A percentile compares a stretch with the other conserved stretches of the same genome.
Conservation (phyloP, 2,888 invertebrate genomes). For the Xanthorhoe designata region DNA sequence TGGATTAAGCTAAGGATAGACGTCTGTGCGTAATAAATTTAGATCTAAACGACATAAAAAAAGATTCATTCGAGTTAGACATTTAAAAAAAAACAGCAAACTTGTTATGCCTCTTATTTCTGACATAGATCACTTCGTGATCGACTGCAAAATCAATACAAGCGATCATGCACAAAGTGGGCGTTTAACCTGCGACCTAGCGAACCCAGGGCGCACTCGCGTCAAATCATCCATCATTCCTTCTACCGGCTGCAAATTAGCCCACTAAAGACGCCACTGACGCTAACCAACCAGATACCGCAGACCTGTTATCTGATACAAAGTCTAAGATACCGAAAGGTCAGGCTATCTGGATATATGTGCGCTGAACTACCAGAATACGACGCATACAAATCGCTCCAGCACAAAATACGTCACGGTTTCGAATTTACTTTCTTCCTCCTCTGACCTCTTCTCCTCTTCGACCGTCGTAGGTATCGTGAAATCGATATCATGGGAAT, state of each 20-base stretch:
- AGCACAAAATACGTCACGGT: conserved; percentile 66
- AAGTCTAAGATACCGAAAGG: conserved; percentile 11
- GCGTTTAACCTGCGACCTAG: conserved; percentile 80
- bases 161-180: conserved; percentile 81
- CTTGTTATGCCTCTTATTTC: conserved; percentile 4
- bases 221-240: conserved; percentile 78
- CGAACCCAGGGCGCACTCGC: conserved; percentile 68
- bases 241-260: conserved; percentile 75
- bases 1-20: too few species aligned
- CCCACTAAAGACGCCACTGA: conserved; percentile 72
- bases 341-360: conserved; percentile 37
- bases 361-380: conserved; percentile 59
- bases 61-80: too few species aligned
- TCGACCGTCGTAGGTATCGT: conserved; percentile 59
- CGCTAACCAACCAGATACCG: conserved; percentile 53
- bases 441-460: conserved; percentile 66
- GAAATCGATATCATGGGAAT: conserved; percentile 65
- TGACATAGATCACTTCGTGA: conserved; percentile 62
- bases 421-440: conserved; percentile 77
- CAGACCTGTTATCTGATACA: conserved; percentile 36
- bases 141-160: conserved; percentile 80
- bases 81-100: not conserved
- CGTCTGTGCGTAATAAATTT: too few species aligned
- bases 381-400: conserved; percentile 76
- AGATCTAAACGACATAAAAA: too few species aligned